Conservation (phyloP, 1,140 invertebrate genomes). For the Delia radicum region DNA sequence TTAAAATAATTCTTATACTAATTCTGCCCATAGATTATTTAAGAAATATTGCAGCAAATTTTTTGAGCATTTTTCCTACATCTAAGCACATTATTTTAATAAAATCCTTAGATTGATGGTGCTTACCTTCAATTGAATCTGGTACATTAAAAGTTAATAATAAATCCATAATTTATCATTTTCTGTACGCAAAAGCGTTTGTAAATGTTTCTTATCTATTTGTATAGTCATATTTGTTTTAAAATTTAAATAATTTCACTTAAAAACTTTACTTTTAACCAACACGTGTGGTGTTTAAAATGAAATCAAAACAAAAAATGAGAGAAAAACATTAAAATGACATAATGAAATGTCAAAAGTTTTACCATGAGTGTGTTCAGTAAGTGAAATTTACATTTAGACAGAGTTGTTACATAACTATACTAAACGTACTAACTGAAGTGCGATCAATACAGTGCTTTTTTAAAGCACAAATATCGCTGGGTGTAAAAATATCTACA, state of each 20-base stretch:
- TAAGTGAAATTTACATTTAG: not conserved
- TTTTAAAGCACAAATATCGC: too few species aligned
- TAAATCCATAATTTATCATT: constrained; percentile 33
- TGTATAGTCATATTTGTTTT: constrained; percentile 26
- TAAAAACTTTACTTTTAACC: not conserved
- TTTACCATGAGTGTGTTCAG: constrained; percentile 1
- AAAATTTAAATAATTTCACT: constrained; percentile 7
- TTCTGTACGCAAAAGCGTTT: constrained; percentile 27
- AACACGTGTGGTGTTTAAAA: constrained; percentile 20
- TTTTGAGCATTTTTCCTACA: too few species aligned
- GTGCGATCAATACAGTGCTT: too few species aligned
- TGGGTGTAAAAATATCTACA: too few species aligned
- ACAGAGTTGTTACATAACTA: constrained; percentile 12
- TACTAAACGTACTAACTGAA: too few species aligned
- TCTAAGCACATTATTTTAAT: too few species aligned
- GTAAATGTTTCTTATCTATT: constrained; percentile 28
- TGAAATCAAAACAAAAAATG: constrained; percentile 15
- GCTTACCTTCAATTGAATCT: constrained; percentile 31
- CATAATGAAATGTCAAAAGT: not conserved
- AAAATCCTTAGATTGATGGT: not conserved
- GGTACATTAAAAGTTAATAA: constrained; percentile 32
- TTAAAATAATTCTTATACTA: too few species aligned
- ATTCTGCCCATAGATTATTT: too few species aligned
- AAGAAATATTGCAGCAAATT: too few species aligned
- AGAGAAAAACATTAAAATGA: not conserved